These are phyloP conservation scores for Anseranas semipalmata DNA, from an alignment of 2,113 vertebrate species.

Conservation along the genomic window DNA sequence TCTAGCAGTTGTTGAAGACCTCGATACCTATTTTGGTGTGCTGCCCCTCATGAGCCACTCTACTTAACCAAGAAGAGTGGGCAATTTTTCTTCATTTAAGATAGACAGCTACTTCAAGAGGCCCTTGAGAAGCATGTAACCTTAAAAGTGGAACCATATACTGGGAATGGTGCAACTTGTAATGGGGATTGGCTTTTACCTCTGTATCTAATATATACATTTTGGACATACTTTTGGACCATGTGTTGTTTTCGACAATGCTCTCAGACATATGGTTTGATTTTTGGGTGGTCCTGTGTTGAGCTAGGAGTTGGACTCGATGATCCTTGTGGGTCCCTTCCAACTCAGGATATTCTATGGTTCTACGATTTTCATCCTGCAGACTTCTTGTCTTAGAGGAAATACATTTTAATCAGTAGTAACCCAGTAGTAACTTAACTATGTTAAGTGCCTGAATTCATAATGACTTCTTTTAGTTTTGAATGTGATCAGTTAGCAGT, in stretches of 20 bases:
- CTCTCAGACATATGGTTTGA: not conserved
- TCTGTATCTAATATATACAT: not conserved
- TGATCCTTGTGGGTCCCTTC: not conserved
- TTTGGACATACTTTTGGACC: not conserved
- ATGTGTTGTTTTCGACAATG: not conserved
- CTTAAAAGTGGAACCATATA: not conserved
- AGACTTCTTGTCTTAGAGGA: not conserved
- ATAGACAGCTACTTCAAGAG: not conserved
- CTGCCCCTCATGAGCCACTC: not conserved
- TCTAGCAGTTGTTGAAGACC: not conserved
- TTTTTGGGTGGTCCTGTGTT: not conserved
- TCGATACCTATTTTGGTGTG: not conserved
- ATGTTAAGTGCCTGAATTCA: not conserved
- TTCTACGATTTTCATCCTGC: not conserved
- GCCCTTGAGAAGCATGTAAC: not conserved
- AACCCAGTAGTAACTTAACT: not conserved
- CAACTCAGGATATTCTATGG: too few species aligned
- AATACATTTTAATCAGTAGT: not conserved
- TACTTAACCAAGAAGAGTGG: not conserved
- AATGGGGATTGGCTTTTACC: not conserved
- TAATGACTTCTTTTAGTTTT: not conserved
- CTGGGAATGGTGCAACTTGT: not conserved
- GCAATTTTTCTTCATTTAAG: not conserved
- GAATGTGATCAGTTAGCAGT: not conserved
- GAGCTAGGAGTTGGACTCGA: not conserved